phyloP scores from a whole-genome alignment of 23 tunicate genomes.

The Phallusia fumigata region DNA sequence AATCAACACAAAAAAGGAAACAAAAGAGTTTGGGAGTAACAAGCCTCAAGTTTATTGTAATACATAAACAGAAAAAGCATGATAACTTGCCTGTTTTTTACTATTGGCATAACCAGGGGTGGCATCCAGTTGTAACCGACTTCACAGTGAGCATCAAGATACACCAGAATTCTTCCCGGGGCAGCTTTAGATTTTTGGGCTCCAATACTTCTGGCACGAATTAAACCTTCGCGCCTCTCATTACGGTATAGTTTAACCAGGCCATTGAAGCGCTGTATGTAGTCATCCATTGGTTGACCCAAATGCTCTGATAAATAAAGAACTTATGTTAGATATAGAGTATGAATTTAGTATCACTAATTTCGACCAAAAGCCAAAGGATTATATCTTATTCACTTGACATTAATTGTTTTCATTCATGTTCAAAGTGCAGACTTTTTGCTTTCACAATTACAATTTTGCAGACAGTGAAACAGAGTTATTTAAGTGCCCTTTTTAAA shows the following conservation, averaged over 20 bases:
- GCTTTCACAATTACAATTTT: too few relatives aligned
- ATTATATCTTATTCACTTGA: too few relatives aligned
- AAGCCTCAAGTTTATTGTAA: too few relatives aligned
- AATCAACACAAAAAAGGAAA: too few relatives aligned
- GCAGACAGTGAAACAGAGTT: too few relatives aligned
- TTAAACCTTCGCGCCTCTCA: constrained; percentile 88
- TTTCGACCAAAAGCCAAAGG: too few relatives aligned
- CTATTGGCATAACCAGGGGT: constrained; percentile 85
- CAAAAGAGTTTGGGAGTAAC: too few relatives aligned
- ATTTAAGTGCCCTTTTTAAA: too few relatives aligned
- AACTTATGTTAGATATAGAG: not conserved
- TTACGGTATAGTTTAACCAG: constrained; percentile 84
- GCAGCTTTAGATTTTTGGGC: constrained; percentile 66
- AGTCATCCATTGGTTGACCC: constrained; percentile 61
- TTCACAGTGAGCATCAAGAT: constrained; percentile 98
- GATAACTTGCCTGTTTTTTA: constrained; percentile 65
- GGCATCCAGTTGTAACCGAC: constrained; percentile 97
- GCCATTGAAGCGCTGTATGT: constrained; percentile 80
- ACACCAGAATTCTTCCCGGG: constrained; percentile 66
- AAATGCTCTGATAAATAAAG: constrained; percentile 62
- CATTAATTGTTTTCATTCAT: too few relatives aligned
- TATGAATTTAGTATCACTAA: too few relatives aligned
- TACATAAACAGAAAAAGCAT: not conserved
- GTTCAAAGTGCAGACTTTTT: too few relatives aligned
- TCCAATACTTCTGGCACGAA: constrained; percentile 93